A percentile compares a stretch with the other conserved stretches of the same genome.
Evolutionary conservation across 2,888 invertebrate genomes (phyloP).

Genomic region (Bugula neritina): DNA sequence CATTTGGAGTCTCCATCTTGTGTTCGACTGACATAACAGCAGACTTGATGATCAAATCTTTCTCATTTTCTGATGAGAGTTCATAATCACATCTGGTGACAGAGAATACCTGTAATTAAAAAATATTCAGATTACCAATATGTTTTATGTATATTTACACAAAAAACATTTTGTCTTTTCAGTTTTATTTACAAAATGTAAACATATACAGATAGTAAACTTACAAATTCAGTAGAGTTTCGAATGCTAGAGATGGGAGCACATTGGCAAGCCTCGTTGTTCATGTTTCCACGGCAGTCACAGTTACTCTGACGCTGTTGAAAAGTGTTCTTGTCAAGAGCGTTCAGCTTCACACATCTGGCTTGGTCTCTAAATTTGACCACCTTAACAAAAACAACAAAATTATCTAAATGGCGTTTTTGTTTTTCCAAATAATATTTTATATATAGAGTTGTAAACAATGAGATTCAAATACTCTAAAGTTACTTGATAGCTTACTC

Average conservation of each 20-base stretch:
- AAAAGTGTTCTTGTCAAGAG: not conserved
- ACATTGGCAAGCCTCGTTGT: not conserved
- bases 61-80: not conserved
- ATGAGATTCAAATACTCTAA: too few relatives aligned
- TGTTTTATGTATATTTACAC: too few relatives aligned
- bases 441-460: too few relatives aligned
- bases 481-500: too few relatives aligned
- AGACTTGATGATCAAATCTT: conserved; percentile 1
- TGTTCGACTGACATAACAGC: not conserved
- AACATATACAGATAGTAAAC: too few relatives aligned
- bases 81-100: not conserved
- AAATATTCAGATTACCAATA: too few relatives aligned
- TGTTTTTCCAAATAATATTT: too few relatives aligned
- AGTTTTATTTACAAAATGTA: too few relatives aligned
- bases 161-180: too few relatives aligned
- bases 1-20: not conserved
- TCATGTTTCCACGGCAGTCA: conserved; percentile 13
- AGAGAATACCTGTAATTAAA: not conserved
- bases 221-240: not conserved
- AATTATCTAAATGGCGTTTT: too few relatives aligned
- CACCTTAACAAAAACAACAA: not conserved
- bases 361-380: not conserved
- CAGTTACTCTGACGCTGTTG: conserved; percentile 22
- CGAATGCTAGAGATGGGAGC: not conserved
- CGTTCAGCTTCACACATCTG: conserved; percentile 8